phyloP scores from a whole-genome alignment of 2,113 vertebrate species.

The Sturnus vulgaris region DNA sequence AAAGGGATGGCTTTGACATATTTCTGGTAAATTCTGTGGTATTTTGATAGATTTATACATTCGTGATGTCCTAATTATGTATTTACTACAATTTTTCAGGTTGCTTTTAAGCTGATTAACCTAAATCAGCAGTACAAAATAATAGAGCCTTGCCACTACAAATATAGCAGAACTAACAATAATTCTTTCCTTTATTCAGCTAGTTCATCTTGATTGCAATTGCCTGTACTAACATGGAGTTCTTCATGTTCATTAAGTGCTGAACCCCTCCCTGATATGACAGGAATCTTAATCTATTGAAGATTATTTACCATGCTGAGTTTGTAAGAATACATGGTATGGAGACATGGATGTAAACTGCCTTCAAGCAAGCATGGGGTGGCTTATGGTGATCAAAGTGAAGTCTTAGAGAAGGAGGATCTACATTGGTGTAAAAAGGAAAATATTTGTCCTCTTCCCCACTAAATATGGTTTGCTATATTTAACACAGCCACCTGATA shows the following conservation, averaged over 20 bases:
- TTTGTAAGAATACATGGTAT: not conserved
- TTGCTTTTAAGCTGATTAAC: not conserved
- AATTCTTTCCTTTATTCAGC: not conserved
- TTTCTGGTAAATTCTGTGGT: not conserved
- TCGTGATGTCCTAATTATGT: not conserved
- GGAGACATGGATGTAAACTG: not conserved
- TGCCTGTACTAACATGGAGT: not conserved
- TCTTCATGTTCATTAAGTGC: not conserved
- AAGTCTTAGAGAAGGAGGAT: not conserved
- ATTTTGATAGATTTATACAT: not conserved
- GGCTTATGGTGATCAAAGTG: not conserved
- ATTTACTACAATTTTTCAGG: not conserved
- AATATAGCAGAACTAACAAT: not conserved
- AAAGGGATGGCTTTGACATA: not conserved
- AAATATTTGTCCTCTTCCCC: not conserved
- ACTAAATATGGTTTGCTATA: accelerated
- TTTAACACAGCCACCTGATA: not conserved
- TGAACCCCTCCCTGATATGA: not conserved
- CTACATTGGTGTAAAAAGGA: not conserved
- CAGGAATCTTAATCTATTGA: not conserved
- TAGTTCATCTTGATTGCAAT: not conserved
- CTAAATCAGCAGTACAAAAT: not conserved
- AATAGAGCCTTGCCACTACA: not conserved
- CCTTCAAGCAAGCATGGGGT: accelerated
- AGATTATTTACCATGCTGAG: not conserved